Evolutionary conservation across 2,113 vertebrate genomes (phyloP).

Genomic region (Gymnocephalus cernua): DNA sequence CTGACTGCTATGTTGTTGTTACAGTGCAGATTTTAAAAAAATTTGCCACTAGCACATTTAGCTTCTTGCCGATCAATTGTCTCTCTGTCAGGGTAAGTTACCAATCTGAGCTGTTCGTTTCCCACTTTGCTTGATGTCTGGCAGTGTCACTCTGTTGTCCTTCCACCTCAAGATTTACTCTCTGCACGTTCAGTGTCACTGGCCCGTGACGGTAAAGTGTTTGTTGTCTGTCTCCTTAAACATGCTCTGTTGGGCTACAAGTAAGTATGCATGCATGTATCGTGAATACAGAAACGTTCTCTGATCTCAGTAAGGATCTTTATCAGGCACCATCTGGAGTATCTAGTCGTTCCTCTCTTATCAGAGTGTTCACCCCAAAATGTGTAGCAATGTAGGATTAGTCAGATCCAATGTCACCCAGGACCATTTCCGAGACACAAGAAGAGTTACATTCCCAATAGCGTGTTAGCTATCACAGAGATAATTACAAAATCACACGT

Average conservation of each 20-base stretch:
- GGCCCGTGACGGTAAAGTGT: conserved; percentile 5
- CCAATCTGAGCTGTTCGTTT: conserved; percentile 14
- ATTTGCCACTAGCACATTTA: conserved; percentile 12
- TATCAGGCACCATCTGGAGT: background rate
- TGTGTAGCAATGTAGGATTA: background rate
- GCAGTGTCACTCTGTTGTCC: conserved; percentile 21
- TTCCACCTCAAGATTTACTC: conserved; percentile 1
- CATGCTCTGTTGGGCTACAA: background rate
- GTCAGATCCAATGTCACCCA: background rate
- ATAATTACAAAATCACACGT: background rate
- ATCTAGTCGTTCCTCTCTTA: background rate
- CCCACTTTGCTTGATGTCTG: conserved; percentile 18
- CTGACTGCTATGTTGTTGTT: background rate
- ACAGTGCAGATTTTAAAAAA: conserved; percentile 12
- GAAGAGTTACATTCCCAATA: background rate
- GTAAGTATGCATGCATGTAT: conserved; percentile 9
- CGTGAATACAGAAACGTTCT: background rate
- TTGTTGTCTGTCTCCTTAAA: conserved; percentile 12
- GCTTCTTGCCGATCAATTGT: conserved; percentile 15
- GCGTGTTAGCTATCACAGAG: background rate
- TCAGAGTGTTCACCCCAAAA: background rate
- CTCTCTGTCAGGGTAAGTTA: conserved; percentile 14
- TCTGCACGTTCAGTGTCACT: conserved; percentile 18
- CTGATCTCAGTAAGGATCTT: conserved; percentile 17
- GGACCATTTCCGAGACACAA: background rate